These are phyloP conservation scores for Trichonephila clavipes DNA, from an alignment of 1,140 invertebrate species.

Conservation along the genomic window DNA sequence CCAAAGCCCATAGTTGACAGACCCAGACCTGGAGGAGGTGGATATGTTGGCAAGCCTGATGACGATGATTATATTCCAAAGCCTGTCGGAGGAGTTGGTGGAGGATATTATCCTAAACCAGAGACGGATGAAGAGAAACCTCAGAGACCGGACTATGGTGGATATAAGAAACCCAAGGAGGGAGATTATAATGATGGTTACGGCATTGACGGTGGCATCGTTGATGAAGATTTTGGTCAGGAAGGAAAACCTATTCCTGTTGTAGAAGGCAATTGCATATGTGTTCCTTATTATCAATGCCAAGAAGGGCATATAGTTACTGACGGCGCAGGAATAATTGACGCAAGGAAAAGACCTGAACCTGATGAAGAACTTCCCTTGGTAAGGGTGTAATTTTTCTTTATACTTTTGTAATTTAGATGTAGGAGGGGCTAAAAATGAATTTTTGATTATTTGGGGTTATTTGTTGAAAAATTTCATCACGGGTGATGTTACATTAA, in stretches of 20 bases:
- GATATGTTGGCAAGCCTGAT: conserved; percentile 34
- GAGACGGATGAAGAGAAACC: background rate
- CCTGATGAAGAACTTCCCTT: conserved; percentile 65
- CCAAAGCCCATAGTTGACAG: conserved; percentile 22
- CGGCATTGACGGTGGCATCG: background rate
- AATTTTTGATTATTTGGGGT: no score
- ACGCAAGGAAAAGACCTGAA: conserved; percentile 83
- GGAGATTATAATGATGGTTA: background rate
- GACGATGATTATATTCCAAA: conserved; percentile 42
- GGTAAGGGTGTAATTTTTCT: background rate
- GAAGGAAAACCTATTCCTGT: conserved; percentile 35
- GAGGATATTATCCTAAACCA: background rate
- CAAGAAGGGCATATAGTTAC: conserved; percentile 86
- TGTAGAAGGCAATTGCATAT: conserved; percentile 78
- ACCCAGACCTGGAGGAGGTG: conserved; percentile 7
- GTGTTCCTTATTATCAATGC: conserved; percentile 86
- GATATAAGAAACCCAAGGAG: conserved; percentile 12
- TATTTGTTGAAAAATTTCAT: no score
- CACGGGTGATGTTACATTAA: no score
- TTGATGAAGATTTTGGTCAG: background rate
- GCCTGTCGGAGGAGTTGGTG: conserved; percentile 46
- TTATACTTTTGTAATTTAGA: no score
- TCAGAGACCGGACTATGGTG: background rate
- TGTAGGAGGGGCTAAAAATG: no score
- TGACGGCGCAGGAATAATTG: conserved; percentile 88